Evolutionary conservation across 2,888 invertebrate genomes (phyloP).

Genomic region (Ormyrus rosae): DNA sequence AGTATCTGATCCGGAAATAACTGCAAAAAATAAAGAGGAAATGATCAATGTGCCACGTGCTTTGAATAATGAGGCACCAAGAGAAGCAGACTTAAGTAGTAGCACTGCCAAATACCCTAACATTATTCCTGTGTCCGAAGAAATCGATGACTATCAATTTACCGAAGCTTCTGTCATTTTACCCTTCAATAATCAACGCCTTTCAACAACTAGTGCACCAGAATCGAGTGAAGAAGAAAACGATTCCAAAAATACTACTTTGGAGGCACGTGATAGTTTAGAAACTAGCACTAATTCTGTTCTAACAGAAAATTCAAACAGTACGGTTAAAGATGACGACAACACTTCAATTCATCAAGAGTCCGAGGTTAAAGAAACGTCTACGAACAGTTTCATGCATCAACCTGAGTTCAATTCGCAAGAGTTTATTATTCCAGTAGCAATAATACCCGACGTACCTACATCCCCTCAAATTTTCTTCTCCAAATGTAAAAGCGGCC

Average conservation of each 20-base stretch:
- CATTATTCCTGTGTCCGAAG: conserved; percentile 71
- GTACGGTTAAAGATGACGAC: conserved; percentile 15
- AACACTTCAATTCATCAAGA: not conserved
- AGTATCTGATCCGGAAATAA: conserved; percentile 16
- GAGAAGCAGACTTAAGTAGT: conserved; percentile 3
- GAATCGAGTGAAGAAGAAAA: conserved; percentile 6
- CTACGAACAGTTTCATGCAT: not conserved
- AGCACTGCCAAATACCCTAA: conserved; percentile 59
- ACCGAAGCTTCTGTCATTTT: conserved; percentile 56
- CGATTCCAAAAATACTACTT: conserved; percentile 11
- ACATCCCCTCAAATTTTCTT: conserved; percentile 65
- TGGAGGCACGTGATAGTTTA: conserved; percentile 1
- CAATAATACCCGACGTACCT: conserved; percentile 23
- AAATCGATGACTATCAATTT: conserved; percentile 62
- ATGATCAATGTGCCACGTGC: not conserved
- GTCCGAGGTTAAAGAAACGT: not conserved
- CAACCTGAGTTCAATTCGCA: conserved; percentile 7
- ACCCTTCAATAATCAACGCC: conserved; percentile 38
- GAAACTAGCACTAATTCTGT: conserved; percentile 25
- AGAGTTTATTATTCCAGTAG: conserved; percentile 31
- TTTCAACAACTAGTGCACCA: conserved; percentile 43
- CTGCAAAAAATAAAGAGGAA: conserved; percentile 4
- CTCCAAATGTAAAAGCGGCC: conserved; percentile 78
- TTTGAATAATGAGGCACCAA: not conserved
- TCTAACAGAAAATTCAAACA: conserved; percentile 14